Percentiles rank a stretch among this genome's conserved stretches.
phyloP scores from a whole-genome alignment of 1,140 invertebrate species.

The Scylla paramamosain region DNA sequence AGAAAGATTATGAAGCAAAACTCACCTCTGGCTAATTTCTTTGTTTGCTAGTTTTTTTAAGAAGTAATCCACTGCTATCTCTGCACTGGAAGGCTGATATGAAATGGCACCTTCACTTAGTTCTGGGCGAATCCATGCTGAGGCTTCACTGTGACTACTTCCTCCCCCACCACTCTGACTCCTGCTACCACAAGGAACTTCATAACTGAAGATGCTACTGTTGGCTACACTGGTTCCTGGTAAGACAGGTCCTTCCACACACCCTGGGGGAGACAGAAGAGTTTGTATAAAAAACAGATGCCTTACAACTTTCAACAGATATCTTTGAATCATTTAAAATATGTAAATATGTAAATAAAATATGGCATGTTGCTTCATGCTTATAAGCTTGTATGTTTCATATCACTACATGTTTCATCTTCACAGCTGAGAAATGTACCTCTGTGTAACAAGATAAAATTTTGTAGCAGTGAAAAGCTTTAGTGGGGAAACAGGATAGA shows the following conservation, averaged over 20 bases:
- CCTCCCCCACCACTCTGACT: not conserved
- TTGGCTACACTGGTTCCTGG: slow-evolving; percentile 54
- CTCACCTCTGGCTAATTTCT: slow-evolving; percentile 75
- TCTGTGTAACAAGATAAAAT: too few relatives aligned
- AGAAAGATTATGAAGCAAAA: not conserved
- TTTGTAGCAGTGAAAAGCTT: too few relatives aligned
- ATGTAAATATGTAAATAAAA: too few relatives aligned
- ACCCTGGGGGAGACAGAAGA: slow-evolving; percentile 26
- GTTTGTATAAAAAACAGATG: not conserved
- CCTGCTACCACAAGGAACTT: slow-evolving; percentile 36
- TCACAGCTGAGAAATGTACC: too few relatives aligned
- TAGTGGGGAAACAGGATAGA: too few relatives aligned
- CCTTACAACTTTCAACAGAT: not conserved
- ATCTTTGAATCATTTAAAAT: too few relatives aligned
- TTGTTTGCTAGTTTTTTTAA: slow-evolving; percentile 82
- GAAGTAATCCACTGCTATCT: slow-evolving; percentile 83
- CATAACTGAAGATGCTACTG: slow-evolving; percentile 59
- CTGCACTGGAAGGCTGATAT: slow-evolving; percentile 78
- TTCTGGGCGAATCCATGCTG: slow-evolving; percentile 47
- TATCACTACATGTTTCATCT: too few relatives aligned
- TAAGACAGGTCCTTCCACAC: slow-evolving; percentile 42
- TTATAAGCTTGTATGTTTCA: too few relatives aligned
- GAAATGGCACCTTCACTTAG: slow-evolving; percentile 60
- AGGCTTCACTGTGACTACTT: slow-evolving; percentile 49
- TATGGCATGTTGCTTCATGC: too few relatives aligned